phyloP scores from a whole-genome alignment of 2,113 vertebrate species.

The Uropsilus gracilis region DNA sequence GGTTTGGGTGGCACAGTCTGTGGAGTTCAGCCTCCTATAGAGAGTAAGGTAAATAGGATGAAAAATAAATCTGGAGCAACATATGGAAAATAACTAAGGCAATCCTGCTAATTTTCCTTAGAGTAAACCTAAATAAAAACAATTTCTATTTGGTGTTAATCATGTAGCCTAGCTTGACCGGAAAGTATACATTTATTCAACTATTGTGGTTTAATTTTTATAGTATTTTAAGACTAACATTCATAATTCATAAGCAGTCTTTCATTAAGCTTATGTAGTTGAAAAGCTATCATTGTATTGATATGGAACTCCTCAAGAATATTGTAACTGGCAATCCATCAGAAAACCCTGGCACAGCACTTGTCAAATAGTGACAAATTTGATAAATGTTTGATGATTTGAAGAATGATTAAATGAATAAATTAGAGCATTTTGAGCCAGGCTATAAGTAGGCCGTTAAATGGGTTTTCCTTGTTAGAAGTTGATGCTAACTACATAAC shows the following conservation, averaged over 20 bases:
- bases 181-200: slow-evolving; percentile 48
- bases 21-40: background rate
- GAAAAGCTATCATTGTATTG: slow-evolving; percentile 53
- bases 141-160: background rate
- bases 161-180: background rate
- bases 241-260: slow-evolving; percentile 53
- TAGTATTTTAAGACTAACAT: slow-evolving; percentile 49
- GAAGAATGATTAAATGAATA: slow-evolving; percentile 69
- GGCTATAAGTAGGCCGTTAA: slow-evolving; percentile 37
- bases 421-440: slow-evolving; percentile 65
- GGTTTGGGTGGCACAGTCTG: background rate
- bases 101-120: background rate
- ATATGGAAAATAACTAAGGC: slow-evolving; percentile 6
- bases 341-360: slow-evolving; percentile 55
- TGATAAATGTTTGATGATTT: slow-evolving; percentile 77
- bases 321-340: slow-evolving; percentile 69
- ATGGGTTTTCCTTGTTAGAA: slow-evolving; percentile 41
- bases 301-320: slow-evolving; percentile 61
- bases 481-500: background rate
- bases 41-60: background rate
- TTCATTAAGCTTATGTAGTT: slow-evolving; percentile 54
- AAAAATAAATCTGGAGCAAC: background rate
- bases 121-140: slow-evolving; percentile 32
- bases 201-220: slow-evolving; percentile 39
- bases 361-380: slow-evolving; percentile 74